Conservation (phyloP, 2,113 vertebrate species). For the Oryzias curvinotus region DNA sequence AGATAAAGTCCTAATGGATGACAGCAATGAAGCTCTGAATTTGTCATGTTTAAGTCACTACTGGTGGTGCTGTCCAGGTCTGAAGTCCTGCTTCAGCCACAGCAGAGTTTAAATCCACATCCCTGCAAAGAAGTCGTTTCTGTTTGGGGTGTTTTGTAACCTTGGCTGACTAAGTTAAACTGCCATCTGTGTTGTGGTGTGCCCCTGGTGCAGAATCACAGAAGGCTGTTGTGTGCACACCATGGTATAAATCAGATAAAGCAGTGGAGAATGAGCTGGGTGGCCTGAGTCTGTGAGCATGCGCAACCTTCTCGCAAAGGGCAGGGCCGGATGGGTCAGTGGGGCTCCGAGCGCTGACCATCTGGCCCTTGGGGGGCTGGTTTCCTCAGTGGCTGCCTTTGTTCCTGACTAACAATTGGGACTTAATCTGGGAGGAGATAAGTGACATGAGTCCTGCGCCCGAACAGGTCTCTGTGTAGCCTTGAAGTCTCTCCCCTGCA, state of each 20-base stretch:
- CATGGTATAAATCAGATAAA: too few relatives aligned
- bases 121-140: not conserved
- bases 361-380: slow-evolving; percentile 85
- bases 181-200: too few relatives aligned
- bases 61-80: not conserved
- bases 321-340: slow-evolving; percentile 78
- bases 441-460: slow-evolving; percentile 68
- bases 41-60: slow-evolving; percentile 31
- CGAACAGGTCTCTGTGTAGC: slow-evolving; percentile 61
- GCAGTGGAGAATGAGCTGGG: slow-evolving; percentile 47
- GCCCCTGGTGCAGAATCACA: too few relatives aligned
- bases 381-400: slow-evolving; percentile 90
- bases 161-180: too few relatives aligned
- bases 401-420: slow-evolving; percentile 91
- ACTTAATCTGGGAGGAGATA: slow-evolving; percentile 89
- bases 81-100: not conserved
- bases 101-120: slow-evolving; percentile 2
- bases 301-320: slow-evolving; percentile 53
- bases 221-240: too few relatives aligned
- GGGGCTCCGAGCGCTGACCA: slow-evolving; percentile 87
- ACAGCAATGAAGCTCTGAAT: slow-evolving; percentile 7
- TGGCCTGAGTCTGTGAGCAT: slow-evolving; percentile 63
- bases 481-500: slow-evolving; percentile 62
- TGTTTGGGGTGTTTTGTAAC: too few relatives aligned
- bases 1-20: slow-evolving; percentile 61